Percentiles rank a stretch among this genome's conserved stretches.
Evolutionary conservation across 64 coral and sea anemone species (phyloP).

Genomic region (Porites lutea): DNA sequence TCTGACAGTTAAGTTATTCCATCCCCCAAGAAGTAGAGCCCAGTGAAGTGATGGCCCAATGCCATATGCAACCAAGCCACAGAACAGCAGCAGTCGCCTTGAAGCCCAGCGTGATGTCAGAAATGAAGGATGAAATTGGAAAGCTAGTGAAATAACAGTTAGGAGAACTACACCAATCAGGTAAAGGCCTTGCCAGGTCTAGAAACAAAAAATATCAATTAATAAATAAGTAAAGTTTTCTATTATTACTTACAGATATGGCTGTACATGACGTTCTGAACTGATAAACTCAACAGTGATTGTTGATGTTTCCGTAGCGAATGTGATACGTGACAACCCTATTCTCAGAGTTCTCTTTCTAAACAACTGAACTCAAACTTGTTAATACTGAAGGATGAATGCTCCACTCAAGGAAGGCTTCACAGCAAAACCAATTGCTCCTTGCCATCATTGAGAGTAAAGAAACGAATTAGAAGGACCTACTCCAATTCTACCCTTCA

Average conservation of each 20-base stretch:
- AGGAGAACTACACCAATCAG: conserved; percentile 70
- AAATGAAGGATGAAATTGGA: conserved; percentile 90
- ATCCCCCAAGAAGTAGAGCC: conserved; percentile 88
- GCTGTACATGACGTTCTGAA: not conserved
- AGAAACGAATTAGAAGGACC: no score
- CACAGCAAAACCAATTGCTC: no score
- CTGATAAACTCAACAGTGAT: no score
- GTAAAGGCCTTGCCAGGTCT: conserved; percentile 79
- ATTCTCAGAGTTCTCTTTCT: no score
- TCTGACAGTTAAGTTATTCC: not conserved
- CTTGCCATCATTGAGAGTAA: no score
- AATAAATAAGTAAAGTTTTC: not conserved
- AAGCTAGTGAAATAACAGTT: conserved; percentile 59
- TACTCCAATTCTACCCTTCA: no score
- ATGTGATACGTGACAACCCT: no score
- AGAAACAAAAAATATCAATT: not conserved
- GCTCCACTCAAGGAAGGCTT: no score
- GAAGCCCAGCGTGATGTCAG: conserved; percentile 81
- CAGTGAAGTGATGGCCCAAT: conserved; percentile 82
- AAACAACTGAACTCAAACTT: no score
- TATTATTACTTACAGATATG: not conserved
- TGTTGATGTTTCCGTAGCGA: no score
- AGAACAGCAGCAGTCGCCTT: conserved; percentile 79
- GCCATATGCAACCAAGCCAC: conserved; percentile 81
- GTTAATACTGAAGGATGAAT: no score